Percentiles rank a stretch among this genome's conserved stretches.
Evolutionary conservation across 2,888 invertebrate genomes (phyloP).

Genomic region (Eudasyphora cyanicolor): DNA sequence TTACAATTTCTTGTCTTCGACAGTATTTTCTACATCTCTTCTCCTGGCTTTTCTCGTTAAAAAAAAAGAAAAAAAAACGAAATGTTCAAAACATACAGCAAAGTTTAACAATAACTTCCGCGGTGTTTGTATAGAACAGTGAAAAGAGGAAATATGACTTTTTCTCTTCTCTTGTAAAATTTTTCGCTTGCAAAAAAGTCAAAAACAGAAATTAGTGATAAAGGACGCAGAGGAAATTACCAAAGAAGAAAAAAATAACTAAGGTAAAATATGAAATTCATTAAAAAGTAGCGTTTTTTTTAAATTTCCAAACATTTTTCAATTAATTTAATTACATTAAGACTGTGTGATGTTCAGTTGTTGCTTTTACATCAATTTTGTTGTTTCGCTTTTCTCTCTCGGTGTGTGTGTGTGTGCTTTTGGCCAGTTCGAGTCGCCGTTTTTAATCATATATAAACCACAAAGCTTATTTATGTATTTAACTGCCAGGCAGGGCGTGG

Average conservation of each 20-base stretch:
- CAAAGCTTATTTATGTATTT: conserved; percentile 64
- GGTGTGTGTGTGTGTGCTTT: background rate
- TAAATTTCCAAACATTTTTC: conserved; percentile 22
- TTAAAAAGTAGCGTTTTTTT: too few relatives aligned
- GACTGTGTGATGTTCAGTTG: background rate
- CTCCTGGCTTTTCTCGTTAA: background rate
- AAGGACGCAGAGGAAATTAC: conserved; percentile 47
- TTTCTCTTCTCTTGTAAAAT: background rate
- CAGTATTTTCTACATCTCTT: background rate
- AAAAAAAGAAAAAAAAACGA: background rate
- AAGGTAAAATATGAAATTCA: background rate
- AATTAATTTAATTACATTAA: conserved; percentile 32
- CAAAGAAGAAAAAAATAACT: background rate
- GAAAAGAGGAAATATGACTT: background rate
- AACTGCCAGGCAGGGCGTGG: conserved; percentile 64
- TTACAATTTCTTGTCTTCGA: background rate
- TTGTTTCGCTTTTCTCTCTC: too few relatives aligned
- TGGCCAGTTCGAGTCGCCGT: conserved; percentile 8
- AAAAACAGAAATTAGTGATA: conserved; percentile 46
- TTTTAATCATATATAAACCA: conserved; percentile 64
- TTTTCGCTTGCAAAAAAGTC: conserved; percentile 33
- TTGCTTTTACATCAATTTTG: background rate
- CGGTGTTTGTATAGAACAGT: conserved; percentile 1
- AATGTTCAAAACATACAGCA: background rate
- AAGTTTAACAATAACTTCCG: conserved; percentile 29